A percentile compares a stretch with the other conserved stretches of the same genome.
Evolutionary conservation across 2,113 vertebrate genomes (phyloP).

Genomic region (Craseonycteris thonglongyai): DNA sequence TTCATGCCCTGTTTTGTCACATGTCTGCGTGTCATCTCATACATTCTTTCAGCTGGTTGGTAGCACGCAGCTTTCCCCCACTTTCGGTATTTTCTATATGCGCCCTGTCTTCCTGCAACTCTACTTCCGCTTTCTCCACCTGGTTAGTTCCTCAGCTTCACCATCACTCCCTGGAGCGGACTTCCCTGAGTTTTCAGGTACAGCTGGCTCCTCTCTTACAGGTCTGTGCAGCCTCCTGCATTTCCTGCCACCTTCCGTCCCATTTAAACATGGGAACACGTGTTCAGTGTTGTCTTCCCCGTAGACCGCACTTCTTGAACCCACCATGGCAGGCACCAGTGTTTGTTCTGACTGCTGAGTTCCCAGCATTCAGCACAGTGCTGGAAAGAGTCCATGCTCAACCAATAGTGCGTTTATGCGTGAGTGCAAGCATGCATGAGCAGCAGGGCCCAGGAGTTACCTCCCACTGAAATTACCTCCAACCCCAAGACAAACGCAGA

Average conservation of each 20-base stretch:
- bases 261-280: neutral
- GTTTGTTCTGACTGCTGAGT: neutral
- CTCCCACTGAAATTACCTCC: neutral
- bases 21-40: neutral
- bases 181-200: neutral
- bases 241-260: neutral
- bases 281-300: neutral
- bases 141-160: neutral
- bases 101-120: neutral
- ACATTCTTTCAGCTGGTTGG: neutral
- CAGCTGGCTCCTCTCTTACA: neutral
- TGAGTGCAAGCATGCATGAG: neutral
- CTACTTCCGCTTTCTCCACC: neutral
- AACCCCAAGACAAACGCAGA: neutral
- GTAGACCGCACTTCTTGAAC: neutral
- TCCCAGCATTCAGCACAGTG: neutral
- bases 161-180: neutral
- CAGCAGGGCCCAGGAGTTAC: neutral
- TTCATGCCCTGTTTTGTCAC: neutral
- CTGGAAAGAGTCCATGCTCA: neutral
- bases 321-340: neutral
- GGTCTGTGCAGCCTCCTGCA: neutral
- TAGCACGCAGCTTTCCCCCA: accelerated
- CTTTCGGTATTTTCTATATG: too few relatives aligned
- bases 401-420: neutral